These are phyloP conservation scores for Quadroppia sp. DNA, from an alignment of 2,888 invertebrate genomes.

Conservation along the genomic window DNA sequence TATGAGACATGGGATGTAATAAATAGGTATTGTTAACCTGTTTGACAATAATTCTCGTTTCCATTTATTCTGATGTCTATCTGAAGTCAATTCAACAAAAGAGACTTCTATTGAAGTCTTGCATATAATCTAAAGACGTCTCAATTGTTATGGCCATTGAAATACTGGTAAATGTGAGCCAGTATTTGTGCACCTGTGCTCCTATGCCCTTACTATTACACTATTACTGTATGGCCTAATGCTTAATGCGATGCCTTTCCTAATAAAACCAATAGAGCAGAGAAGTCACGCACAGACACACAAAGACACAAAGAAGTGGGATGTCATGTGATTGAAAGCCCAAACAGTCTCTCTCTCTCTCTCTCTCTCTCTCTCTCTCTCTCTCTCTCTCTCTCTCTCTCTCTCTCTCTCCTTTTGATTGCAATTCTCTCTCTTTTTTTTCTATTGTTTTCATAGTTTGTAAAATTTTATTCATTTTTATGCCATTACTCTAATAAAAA, in stretches of 20 bases:
- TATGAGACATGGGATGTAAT: background rate
- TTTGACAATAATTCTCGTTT: slow-evolving; percentile 18
- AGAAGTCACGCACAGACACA: slow-evolving; percentile 33
- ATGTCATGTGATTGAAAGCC: slow-evolving; percentile 31
- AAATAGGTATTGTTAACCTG: slow-evolving; percentile 30
- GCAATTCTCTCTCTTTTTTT: background rate
- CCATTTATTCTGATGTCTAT: slow-evolving; percentile 30
- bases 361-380: background rate
- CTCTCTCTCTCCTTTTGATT: background rate
- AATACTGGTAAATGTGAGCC: background rate
- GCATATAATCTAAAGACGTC: background rate
- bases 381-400: background rate
- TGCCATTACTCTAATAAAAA: slow-evolving; percentile 16
- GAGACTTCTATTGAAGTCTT: background rate
- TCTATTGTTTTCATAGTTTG: background rate
- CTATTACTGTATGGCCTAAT: background rate
- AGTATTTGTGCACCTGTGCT: slow-evolving; percentile 1
- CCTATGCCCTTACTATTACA: background rate
- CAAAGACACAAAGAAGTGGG: background rate
- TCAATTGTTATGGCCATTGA: slow-evolving; percentile 6
- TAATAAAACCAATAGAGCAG: slow-evolving; percentile 34
- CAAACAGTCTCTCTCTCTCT: background rate
- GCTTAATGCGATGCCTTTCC: slow-evolving; percentile 10
- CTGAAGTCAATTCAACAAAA: slow-evolving; percentile 19
- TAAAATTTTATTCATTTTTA: background rate